Evolutionary conservation across 2,113 vertebrate genomes (phyloP).

Genomic region (Trichechus manatus): DNA sequence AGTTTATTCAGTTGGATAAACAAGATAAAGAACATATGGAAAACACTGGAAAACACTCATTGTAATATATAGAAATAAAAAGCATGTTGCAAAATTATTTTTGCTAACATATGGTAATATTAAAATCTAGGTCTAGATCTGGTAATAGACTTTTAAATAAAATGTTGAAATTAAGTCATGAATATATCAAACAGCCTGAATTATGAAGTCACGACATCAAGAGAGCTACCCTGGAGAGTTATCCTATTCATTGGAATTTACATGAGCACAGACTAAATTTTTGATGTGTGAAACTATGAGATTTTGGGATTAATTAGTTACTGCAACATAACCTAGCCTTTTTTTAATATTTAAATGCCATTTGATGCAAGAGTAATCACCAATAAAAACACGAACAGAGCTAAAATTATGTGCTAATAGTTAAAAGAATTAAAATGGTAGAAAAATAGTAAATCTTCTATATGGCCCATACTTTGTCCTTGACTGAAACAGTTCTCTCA

Average conservation of each 20-base stretch:
- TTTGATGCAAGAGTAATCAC: not conserved
- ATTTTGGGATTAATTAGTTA: not conserved
- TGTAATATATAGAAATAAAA: not conserved
- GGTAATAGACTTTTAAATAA: not conserved
- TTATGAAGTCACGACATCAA: not conserved
- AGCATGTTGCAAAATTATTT: not conserved
- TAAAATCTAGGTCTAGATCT: not conserved
- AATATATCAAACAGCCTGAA: not conserved
- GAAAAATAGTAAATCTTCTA: not conserved
- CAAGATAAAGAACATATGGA: not conserved
- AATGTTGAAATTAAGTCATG: not conserved
- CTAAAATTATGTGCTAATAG: not conserved
- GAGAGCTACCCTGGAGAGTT: not conserved
- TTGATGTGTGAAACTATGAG: not conserved
- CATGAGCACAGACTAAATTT: not conserved
- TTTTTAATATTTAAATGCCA: not conserved
- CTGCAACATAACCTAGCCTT: not conserved
- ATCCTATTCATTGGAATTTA: not conserved
- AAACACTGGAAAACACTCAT: not conserved
- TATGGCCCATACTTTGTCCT: not conserved
- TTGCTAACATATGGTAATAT: not conserved
- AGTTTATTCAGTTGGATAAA: not conserved
- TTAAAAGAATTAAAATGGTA: not conserved
- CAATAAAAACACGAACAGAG: not conserved
- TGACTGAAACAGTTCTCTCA: not conserved